phyloP scores from a whole-genome alignment of 2,797 vertebrate genomes.

The Hypotaenidia okinawae region DNA sequence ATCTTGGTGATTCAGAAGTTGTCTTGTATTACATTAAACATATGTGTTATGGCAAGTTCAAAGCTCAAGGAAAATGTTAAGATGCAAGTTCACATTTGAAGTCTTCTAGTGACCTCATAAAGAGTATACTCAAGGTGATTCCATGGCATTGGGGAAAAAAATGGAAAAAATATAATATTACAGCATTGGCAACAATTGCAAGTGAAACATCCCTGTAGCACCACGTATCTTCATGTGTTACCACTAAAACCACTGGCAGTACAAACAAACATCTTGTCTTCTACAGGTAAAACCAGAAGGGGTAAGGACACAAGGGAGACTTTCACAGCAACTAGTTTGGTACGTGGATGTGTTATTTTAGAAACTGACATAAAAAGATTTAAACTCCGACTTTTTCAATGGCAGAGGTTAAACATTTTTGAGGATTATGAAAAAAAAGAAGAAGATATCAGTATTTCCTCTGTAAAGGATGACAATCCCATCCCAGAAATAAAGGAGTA shows the following conservation, averaged over 20 bases:
- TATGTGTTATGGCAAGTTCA: background rate
- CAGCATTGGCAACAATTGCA: background rate
- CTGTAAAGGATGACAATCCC: background rate
- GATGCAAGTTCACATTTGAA: background rate
- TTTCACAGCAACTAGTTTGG: background rate
- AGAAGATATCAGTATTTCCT: background rate
- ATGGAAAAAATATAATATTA: background rate
- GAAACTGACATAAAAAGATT: background rate
- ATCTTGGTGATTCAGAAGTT: background rate
- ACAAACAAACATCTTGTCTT: background rate
- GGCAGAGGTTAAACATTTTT: background rate
- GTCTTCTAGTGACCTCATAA: background rate
- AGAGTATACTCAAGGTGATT: background rate
- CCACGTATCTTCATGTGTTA: background rate
- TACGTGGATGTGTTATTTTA: background rate
- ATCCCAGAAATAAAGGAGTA: background rate
- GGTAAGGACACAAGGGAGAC: background rate
- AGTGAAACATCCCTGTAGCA: background rate
- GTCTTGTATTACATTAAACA: background rate
- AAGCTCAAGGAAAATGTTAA: background rate
- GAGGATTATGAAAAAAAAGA: conserved; percentile 33
- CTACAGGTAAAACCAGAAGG: background rate
- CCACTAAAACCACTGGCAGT: background rate
- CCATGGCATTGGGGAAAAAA: background rate
- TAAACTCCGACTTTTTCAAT: background rate